Evolutionary conservation across 2,113 vertebrate species (phyloP).

Genomic region (Myotis davidii): DNA sequence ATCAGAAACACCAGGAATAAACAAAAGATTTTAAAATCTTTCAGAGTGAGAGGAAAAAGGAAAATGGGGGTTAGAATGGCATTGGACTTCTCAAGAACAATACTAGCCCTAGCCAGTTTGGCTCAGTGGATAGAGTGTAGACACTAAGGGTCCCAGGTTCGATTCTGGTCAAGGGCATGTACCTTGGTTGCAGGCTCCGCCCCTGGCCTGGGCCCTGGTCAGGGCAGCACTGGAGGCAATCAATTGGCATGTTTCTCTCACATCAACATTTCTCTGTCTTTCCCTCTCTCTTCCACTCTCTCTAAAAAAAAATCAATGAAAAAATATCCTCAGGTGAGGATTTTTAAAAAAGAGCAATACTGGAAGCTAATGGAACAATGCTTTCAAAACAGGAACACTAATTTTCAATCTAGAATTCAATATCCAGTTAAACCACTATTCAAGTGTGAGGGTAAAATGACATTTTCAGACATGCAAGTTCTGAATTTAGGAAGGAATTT

Average conservation of each 20-base stretch:
- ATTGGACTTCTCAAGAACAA: conserved; percentile 14
- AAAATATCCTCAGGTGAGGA: too few relatives aligned
- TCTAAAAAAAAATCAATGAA: too few relatives aligned
- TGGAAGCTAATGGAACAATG: conserved; percentile 10
- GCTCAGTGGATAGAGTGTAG: too few relatives aligned
- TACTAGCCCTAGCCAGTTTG: background rate
- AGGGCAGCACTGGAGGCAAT: too few relatives aligned
- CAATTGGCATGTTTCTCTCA: too few relatives aligned
- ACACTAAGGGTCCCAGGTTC: too few relatives aligned
- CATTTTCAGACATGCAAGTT: conserved; percentile 40
- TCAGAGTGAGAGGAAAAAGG: conserved; percentile 6
- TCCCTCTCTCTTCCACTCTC: too few relatives aligned
- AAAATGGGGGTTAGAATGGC: conserved; percentile 2
- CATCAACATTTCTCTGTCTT: too few relatives aligned
- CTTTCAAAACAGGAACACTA: conserved; percentile 26
- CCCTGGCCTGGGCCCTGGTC: too few relatives aligned
- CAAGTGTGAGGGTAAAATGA: conserved; percentile 13
- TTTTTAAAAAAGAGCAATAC: background rate
- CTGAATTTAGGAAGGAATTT: conserved; percentile 40
- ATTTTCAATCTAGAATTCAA: conserved; percentile 50
- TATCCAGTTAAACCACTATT: conserved; percentile 33
- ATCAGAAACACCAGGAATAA: background rate
- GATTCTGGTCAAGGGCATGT: too few relatives aligned
- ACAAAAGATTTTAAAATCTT: conserved; percentile 21
- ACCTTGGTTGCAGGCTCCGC: too few relatives aligned